Conservation (phyloP, 1,140 invertebrate genomes). For the Macrobrachium rosenbergii region DNA sequence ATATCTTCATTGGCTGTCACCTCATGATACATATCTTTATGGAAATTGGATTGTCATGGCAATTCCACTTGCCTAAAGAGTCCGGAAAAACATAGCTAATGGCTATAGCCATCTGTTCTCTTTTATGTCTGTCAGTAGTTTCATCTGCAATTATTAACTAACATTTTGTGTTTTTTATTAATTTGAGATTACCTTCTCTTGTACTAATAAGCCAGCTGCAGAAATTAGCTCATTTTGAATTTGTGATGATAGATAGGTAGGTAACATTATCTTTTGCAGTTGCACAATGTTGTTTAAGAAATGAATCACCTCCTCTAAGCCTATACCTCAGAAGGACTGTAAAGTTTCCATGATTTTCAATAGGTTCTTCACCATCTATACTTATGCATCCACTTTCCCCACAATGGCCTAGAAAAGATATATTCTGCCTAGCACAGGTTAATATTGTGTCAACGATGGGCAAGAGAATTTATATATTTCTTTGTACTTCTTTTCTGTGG, state of each 20-base stretch:
- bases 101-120: constrained; percentile 15
- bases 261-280: background rate
- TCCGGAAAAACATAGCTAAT: background rate
- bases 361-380: no score
- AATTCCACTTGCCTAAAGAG: background rate
- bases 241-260: background rate
- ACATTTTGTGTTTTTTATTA: background rate
- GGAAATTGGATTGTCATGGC: background rate
- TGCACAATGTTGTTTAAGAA: background rate
- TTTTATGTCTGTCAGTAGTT: constrained; percentile 30
- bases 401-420: no score
- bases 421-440: no score
- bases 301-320: constrained; percentile 2
- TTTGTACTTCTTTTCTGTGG: no score
- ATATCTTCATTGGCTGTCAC: background rate
- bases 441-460: no score
- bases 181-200: background rate
- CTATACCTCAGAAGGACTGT: background rate
- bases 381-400: no score
- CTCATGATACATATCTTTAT: background rate
- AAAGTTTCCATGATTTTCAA: background rate
- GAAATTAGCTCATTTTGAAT: constrained; percentile 12
- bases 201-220: constrained; percentile 11
- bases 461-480: no score
- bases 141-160: constrained; percentile 16